Conservation (phyloP, 2,113 vertebrate genomes). For the Tilapia sparmanii region DNA sequence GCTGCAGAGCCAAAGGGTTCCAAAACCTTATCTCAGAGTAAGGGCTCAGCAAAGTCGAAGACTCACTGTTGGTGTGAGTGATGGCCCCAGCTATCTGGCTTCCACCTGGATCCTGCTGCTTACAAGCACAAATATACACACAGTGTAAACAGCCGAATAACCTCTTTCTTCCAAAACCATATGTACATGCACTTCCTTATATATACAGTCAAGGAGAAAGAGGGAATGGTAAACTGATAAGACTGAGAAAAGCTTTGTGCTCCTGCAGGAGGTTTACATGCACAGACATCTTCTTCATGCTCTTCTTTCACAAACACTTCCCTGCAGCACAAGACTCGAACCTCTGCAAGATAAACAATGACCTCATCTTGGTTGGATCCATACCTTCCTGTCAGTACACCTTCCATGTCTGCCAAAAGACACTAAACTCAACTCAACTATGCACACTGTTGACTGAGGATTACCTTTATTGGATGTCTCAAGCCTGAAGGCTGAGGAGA, state of each 20-base stretch:
- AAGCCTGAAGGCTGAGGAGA: conserved; percentile 47
- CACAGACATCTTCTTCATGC: neutral
- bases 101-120: conserved; percentile 6
- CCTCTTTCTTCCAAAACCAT: neutral
- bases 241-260: neutral
- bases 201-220: neutral
- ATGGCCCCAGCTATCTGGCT: conserved; percentile 36
- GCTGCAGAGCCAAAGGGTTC: conserved; percentile 51
- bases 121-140: conserved; percentile 13
- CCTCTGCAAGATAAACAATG: conserved; percentile 49
- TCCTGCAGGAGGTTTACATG: neutral
- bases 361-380: conserved; percentile 51
- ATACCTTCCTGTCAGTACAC: conserved; percentile 50
- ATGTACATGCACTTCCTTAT: neutral
- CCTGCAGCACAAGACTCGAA: conserved; percentile 29
- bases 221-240: neutral
- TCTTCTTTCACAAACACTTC: neutral
- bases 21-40: conserved; percentile 61
- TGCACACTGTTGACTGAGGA: conserved; percentile 15
- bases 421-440: conserved; percentile 25
- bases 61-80: conserved; percentile 47
- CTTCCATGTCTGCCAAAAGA: conserved; percentile 53
- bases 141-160: neutral
- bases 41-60: conserved; percentile 55
- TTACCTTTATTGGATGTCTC: conserved; percentile 55